A percentile compares a stretch with the other conserved stretches of the same genome.
Conservation (phyloP, 2,113 vertebrate species). For the Pelusios castaneus region DNA sequence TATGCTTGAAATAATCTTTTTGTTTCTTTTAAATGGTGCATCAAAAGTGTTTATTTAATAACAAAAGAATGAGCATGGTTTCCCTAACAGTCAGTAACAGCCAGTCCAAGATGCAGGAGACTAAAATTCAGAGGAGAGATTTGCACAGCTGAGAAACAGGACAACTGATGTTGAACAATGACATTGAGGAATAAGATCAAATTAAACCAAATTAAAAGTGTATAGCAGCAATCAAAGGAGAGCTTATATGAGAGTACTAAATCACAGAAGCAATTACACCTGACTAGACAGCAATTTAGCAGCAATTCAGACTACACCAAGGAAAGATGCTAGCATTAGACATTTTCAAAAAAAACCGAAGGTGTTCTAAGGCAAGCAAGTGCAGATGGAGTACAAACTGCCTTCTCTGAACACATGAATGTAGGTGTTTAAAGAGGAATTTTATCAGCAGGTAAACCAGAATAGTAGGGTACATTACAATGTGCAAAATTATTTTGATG, state of each 20-base stretch:
- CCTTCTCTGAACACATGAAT: neutral
- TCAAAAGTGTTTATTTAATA: neutral
- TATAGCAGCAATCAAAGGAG: neutral
- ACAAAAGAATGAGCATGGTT: neutral
- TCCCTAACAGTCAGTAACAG: neutral
- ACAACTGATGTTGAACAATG: conserved; percentile 11
- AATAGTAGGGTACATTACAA: neutral
- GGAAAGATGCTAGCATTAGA: neutral
- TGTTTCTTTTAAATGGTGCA: neutral
- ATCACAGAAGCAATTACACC: neutral
- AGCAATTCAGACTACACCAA: neutral
- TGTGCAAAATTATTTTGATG: neutral
- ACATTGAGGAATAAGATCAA: conserved; percentile 1
- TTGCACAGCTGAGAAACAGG: neutral
- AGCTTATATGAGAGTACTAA: neutral
- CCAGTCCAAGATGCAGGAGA: neutral
- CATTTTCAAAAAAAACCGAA: neutral
- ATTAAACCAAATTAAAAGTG: neutral
- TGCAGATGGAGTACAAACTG: neutral
- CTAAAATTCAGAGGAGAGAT: neutral
- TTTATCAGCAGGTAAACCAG: neutral
- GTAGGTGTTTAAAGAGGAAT: neutral
- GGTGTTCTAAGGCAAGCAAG: neutral
- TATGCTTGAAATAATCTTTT: neutral
- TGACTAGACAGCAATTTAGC: neutral